Evolutionary conservation across 2,888 invertebrate genomes (phyloP).

Genomic region (Philhelius pedissequus): DNA sequence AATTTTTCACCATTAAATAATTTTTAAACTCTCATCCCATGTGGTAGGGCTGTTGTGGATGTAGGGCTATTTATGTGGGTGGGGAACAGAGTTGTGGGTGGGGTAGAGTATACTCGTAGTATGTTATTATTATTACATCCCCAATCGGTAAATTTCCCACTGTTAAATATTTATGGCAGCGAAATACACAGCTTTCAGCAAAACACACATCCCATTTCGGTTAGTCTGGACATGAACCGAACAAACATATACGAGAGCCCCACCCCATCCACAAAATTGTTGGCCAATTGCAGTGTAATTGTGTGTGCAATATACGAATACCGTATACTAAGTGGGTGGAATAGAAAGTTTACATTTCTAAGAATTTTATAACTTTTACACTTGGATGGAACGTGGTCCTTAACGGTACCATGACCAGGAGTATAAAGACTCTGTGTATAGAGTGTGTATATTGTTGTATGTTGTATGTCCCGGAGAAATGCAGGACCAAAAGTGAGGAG

Average conservation of each 20-base stretch:
- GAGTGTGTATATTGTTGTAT: not conserved
- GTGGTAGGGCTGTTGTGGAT: not conserved
- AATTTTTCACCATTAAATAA: conserved; percentile 65
- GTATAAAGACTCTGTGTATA: not conserved
- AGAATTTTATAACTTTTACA: conserved; percentile 65
- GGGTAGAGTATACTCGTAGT: not conserved
- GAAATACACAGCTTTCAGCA: conserved; percentile 65
- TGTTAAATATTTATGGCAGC: conserved; percentile 73
- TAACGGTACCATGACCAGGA: not conserved
- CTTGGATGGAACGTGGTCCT: conserved; percentile 48
- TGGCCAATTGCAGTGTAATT: conserved; percentile 55
- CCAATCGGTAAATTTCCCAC: conserved; percentile 73
- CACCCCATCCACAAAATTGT: not conserved
- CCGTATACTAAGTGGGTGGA: conserved; percentile 22
- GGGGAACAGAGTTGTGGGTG: not conserved
- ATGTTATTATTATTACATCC: conserved; percentile 69
- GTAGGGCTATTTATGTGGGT: not conserved
- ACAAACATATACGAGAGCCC: no score
- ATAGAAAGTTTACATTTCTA: conserved; percentile 61
- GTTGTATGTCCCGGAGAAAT: not conserved
- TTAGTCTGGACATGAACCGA: not conserved
- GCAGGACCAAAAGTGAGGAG: conserved; percentile 19
- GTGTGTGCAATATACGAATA: conserved; percentile 43
- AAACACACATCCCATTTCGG: conserved; percentile 30
- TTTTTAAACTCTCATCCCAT: conserved; percentile 46